Conservation (phyloP, 2,888 invertebrate genomes). For the Scaptomyza tumidula region DNA sequence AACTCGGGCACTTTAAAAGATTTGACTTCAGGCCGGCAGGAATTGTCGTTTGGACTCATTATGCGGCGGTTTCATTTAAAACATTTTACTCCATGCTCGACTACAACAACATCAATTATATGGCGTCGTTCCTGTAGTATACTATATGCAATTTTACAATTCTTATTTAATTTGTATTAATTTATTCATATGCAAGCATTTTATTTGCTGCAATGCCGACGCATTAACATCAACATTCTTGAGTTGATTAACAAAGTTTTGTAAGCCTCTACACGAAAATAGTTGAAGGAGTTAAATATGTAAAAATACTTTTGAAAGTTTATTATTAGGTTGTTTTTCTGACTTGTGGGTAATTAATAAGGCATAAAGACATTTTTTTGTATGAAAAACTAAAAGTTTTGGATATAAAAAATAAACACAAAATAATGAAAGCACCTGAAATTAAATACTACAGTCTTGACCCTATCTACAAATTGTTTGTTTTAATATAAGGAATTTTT, state of each 20-base stretch:
- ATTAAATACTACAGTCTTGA: neutral
- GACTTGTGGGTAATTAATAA: no score
- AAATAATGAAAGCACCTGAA: neutral
- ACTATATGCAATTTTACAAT: conserved; percentile 36
- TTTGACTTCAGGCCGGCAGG: neutral
- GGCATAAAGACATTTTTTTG: no score
- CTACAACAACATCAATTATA: conserved; percentile 51
- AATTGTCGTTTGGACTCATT: conserved; percentile 5
- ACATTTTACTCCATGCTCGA: neutral
- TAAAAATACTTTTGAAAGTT: no score
- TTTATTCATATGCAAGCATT: conserved; percentile 61
- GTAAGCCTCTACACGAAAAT: neutral
- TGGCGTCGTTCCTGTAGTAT: conserved; percentile 36
- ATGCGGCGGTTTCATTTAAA: conserved; percentile 16
- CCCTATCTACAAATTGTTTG: no score
- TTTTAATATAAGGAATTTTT: no score
- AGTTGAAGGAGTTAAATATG: no score
- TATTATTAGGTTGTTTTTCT: no score
- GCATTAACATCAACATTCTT: conserved; percentile 15
- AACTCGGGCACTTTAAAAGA: conserved; percentile 16
- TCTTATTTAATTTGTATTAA: conserved; percentile 68
- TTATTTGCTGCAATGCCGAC: conserved; percentile 46
- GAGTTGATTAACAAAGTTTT: conserved; percentile 6
- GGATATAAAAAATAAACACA: no score
- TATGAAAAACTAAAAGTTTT: no score